Base-by-base conservation (phyloP, 2,797 vertebrate species). In the Alcedo atthis region DNA sequence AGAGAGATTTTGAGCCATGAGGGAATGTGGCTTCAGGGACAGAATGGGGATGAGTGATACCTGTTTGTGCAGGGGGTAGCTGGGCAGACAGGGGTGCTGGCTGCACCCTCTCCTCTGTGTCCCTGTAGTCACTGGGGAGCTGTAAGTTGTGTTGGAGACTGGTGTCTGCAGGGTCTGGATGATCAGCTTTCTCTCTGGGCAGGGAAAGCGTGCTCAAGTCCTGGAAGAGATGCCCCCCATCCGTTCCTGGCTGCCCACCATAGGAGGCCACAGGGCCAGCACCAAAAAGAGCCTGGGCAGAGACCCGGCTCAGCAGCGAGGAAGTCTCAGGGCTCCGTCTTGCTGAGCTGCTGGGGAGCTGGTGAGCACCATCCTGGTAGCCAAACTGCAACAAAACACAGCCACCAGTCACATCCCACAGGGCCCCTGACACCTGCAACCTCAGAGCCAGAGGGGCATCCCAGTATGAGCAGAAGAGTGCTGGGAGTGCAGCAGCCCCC, bases 191-290 rank as follows among this genome's bases (percentile, higher is more conserved):
- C 82, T 98, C 97, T 51, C 98, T 94, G 58, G 98, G 94, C 95
- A 99, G 95, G 86, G 99, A 98, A 33, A 98, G 95, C 63, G 98
- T 97, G 62, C 98, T 90, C 25, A 98, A 97, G 81, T 99, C 98
- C 95, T 99, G 98, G 87, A 99, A 97, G 93, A 98, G 97, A 96
- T 98, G 98, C 32, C 98, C 96, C 69, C 96, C 96, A 1, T 95
- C 96, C 15, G 96, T 87, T 68, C 96, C 97, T 19, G 97, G 94
- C 69, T 97, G 96, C 51, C 96, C 94, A 0, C 96, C 80, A 8
- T 97, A 98, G 82, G 97, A 96, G 69, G 97, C 94, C 63, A 89
- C 91, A 46, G 97, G 82, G 46, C 96, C 89, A 24, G 95, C 91
- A 59, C 96, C 97, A 83, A 97, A 97, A 40, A 96, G 67, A 85